Base-by-base conservation (phyloP, 1,140 invertebrate genomes). In the Asobara japonica region DNA sequence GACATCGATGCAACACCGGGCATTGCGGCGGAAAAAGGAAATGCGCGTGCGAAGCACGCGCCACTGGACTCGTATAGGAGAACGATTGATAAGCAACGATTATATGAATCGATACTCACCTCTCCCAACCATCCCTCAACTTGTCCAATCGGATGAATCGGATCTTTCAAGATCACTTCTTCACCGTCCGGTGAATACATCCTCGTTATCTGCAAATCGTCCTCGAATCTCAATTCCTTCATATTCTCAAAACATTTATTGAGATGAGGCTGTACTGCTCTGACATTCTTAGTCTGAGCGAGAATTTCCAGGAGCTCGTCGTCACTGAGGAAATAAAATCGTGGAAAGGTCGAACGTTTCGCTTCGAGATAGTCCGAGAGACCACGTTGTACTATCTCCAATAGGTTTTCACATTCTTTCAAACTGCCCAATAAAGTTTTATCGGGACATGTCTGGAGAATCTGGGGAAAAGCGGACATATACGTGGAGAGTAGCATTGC, bases 191-290 rank as follows among this genome's bases (percentile, higher is more conserved):
- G 91, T 7, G 93, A 95, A 79, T 91, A 92, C 93, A 96, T 95
- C 51, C 90, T 89, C 0, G 91, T 92, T 56, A 96, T 95, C 66
- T 89, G 88, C 13, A 94, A 79, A 76, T 93, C 90, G 0, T 84
- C 77, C 76, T 93, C 91, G 83, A 96, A 95, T 76, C 90, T 90
- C 13, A 93, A 84, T 88, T 91, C 71, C 8, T 91, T 89, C 78
- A 95, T 93, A 79, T 92, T 93, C 79, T 95, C 94, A 80, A 95
- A 95, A 83, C 93, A 94, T 80, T 95, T 95, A 74, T 90, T 90
- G 7, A 95, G 85, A 87, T 95, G 93, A 0, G 93, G 93, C 77
- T 95, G 94, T 8, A 94, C 93, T 20, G 93, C 92, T 18, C 89
- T 88, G 0, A 93, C 92, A 82, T 94, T 91, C 74, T 91, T 91